Percentiles rank a stretch among this genome's conserved stretches.
phyloP scores from a whole-genome alignment of 2,113 vertebrate species.

The Apodemus speciosus region DNA sequence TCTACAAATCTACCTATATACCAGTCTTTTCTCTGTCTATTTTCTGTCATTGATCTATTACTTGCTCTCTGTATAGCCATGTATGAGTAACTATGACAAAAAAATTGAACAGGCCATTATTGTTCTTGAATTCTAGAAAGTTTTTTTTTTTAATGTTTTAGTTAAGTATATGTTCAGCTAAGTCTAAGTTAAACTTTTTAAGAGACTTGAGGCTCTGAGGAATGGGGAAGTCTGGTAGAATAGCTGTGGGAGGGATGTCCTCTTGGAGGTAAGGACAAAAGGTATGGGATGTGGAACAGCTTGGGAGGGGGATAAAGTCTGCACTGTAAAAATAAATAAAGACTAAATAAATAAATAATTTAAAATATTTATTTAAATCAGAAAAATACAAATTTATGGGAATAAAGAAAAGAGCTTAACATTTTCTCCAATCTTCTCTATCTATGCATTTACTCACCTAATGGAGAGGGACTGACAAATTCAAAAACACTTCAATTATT shows the following conservation, averaged over 20 bases:
- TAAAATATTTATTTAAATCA: background rate
- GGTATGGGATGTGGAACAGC: too few species aligned
- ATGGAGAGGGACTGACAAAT: background rate
- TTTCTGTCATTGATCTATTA: background rate
- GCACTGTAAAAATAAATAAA: too few species aligned
- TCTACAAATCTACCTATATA: background rate
- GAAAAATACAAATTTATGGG: slow-evolving; percentile 30
- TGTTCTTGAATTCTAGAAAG: background rate
- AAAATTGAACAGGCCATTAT: background rate
- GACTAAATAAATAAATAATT: background rate
- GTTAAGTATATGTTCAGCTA: background rate
- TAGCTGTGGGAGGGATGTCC: too few species aligned
- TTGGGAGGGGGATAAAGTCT: too few species aligned
- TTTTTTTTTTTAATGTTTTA: background rate
- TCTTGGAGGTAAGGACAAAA: too few species aligned
- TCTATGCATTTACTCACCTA: background rate
- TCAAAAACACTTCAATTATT: background rate
- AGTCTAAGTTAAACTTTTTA: background rate
- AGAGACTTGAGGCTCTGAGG: background rate
- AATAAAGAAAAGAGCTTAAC: slow-evolving; percentile 60
- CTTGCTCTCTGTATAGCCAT: background rate
- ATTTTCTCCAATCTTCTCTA: background rate
- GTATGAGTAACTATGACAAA: background rate
- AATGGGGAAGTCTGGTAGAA: too few species aligned
- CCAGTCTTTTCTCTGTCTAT: background rate